Evolutionary conservation across 2,797 vertebrate genomes (phyloP), one percentile per base, ranked within the genome.

Genomic region (Buphagus erythrorhynchus): DNA sequence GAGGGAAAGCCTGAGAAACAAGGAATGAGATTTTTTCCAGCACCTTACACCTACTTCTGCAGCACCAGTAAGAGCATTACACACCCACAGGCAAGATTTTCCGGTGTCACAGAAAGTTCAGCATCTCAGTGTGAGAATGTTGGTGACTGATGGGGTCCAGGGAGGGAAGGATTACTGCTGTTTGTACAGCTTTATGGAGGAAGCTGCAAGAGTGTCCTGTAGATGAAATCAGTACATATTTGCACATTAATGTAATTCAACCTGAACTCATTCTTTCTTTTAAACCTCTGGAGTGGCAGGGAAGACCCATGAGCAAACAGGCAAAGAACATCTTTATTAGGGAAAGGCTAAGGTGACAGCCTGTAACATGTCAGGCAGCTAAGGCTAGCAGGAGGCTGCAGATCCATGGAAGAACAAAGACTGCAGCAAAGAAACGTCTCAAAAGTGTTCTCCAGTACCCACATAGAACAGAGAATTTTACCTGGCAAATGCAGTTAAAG

Each of bases 181-280:
- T 94, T 97, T 97, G 94, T 92, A 90, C 91, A 95, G 94, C 93
- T 95, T 91, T 78, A 51, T 29, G 42, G 75, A 90, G 74, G 92
- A 93, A 95, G 86, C 73, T 74, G 61, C 51, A 83, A 78, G 83
- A 92, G 77, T 62, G 66, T 90, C 93, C 88, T 91, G 91, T 79
- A 90, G 94, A 95, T 92, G 55, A 94, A 95, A 96, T 96, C 91
- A 65, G 96, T 89, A 95, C 82, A 93, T 96, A 97, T 95, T 96
- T 97, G 86, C 88, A 94, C 88, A 76, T 95, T 95, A 95, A 91
- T 67, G 91, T 91, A 95, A 96, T 90, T 97, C 95, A 93, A 93
- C 86, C 88, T 86, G 85, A 93, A 95, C 73, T 82, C 68, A 38
- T 88, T 92, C 87, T 91, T 63, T 87, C 93, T 88, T 95, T 90